Base-by-base conservation (phyloP, 2,888 invertebrate genomes). In the Caenorhabditis sp. region DNA sequence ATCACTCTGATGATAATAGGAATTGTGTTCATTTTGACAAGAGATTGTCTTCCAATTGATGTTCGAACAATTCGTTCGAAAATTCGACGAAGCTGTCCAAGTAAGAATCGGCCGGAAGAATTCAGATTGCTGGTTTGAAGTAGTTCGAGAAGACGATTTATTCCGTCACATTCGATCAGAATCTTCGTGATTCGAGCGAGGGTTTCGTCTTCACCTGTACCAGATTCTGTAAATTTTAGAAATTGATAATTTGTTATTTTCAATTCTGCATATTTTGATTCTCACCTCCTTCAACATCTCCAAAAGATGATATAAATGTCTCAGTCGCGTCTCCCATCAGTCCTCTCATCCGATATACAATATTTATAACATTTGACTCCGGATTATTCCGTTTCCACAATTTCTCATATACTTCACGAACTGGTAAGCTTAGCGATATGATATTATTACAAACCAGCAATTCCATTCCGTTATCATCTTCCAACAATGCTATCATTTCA, bases 391-490 rank as follows among this genome's bases (percentile, higher is more conserved):
- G 92, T 36, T 94, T 91, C 95, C 95, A 95, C 14, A 91, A 89
- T 76, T 91, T 90, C 87, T 91, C 91, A 83, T 91, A 91, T n/a
- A 94, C 93, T 92, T 92, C 76, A n/a, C 80, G 76, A 65, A 97
- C 97, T 0, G 95, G 94, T 82, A 99, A 90, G 89, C 97, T 96
- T 17, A 99, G 91, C 74, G 95, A 95, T 89, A 99, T 97, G 80
- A 99, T 99, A 90, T 97, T 97, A 89, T 97, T 97, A 89, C 95
- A 94, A 8, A 99, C 97, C 36, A 99, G 91, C 79, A 97, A 90
- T 70, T 97, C 97, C 96, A 97, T 97, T 64, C 97, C 97, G 87
- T 95, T 97, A 89, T 97, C 99, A 89, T 99, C 97, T 88, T 99
- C 97, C 0, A 97, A 89, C 27, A 99, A 89, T 0, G 97, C 97